Evolutionary conservation across 2,113 vertebrate species (phyloP), one percentile per base, ranked within the genome.

Genomic region (Abramis brama): DNA sequence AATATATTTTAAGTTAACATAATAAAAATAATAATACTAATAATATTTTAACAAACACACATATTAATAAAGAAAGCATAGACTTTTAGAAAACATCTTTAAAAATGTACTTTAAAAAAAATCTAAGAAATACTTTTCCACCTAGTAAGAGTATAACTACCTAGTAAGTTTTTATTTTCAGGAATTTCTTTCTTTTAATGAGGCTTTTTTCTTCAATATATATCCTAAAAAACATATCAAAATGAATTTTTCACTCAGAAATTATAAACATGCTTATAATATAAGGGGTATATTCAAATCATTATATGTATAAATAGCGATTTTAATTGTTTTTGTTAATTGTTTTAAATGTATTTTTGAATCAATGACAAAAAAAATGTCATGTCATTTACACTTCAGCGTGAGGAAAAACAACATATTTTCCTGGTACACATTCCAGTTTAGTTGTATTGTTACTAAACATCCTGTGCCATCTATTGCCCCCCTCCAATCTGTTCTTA

Each of bases 371-470:
- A 7, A 60, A 10, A n/a, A 11, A 4, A 60, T 8, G 19, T 71
- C 68, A 39, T 36, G 17, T 39, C 17, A 23, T 23, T 43, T 36
- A 71, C 36, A 36, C 33, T 71, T 5, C 36, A 70, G 9, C 2
- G 4, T 71, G 36, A 66, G 7, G 7, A 71, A 71, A 73, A 15
- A 25, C 1, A 0, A 2, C 25, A 5, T 73, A 25, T 75, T 75
- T 47, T 50, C 43, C 43, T 47, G 11, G 19, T 39, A 39, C 52
- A 59, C 76, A 39, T 39, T 8, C 5, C 52, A 36, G 76, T 59
- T 59, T 17, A n/a, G 11, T 59, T 78, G 76, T 57, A 57, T 57
- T 78, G 50, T 79, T 79, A 30, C 52, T 11, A 79, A 60, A 79
- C 76, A 78, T 57, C 5, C 30, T 11, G 19, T 55, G 47, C 47